Evolutionary conservation across 2,797 vertebrate species (phyloP).

Genomic region (Chaenodraco wilsoni): DNA sequence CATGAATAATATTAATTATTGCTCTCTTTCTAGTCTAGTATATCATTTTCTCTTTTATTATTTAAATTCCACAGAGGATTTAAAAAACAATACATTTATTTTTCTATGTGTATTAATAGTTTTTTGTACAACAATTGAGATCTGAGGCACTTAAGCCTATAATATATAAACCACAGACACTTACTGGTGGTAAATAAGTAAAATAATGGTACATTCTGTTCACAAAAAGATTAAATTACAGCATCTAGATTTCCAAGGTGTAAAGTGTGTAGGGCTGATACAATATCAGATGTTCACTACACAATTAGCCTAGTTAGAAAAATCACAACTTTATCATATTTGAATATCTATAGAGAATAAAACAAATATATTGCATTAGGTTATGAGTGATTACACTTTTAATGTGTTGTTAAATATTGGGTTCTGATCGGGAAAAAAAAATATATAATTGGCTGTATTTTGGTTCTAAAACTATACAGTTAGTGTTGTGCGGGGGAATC

Average conservation of each 20-base stretch:
- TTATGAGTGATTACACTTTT: too few species aligned
- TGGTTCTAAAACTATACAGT: neutral
- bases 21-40: neutral
- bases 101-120: neutral
- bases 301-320: too few species aligned
- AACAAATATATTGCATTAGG: too few species aligned
- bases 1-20: neutral
- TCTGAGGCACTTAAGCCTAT: neutral
- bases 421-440: too few species aligned
- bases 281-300: too few species aligned
- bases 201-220: neutral
- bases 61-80: too few species aligned
- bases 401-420: too few species aligned
- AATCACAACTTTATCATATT: too few species aligned
- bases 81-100: neutral
- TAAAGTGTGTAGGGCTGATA: neutral
- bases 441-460: too few species aligned
- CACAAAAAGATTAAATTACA: neutral
- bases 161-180: neutral
- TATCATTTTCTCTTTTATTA: too few species aligned
- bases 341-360: too few species aligned
- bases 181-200: neutral
- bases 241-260: rapidly evolving
- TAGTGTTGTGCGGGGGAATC: neutral
- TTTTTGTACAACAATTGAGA: neutral